Evolutionary conservation across 2,888 invertebrate species (phyloP), one percentile per base, ranked within the genome.

Genomic region (Tetranychus piercei): DNA sequence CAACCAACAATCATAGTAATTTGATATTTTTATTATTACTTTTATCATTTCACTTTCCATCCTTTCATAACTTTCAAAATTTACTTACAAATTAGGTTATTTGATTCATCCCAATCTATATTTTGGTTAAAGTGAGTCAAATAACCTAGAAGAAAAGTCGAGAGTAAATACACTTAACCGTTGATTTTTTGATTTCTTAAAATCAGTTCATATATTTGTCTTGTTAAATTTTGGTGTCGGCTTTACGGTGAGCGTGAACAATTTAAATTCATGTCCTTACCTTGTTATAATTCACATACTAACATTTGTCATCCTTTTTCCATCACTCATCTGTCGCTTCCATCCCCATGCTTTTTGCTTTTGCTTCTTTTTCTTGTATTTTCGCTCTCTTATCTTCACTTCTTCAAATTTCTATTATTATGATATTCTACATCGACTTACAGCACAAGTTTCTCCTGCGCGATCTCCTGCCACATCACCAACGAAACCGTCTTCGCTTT

Each of bases 401-500:
- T 55, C 55, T 55, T 2, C 3, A 9, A 55, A 9, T 55, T 45
- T 55, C 55, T 55, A 9, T 6, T 15, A 11, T n/a, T 69, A 15
- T 1, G 7, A 11, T 23, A 9, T 1, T 18, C 69, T 69, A n/a
- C 9, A 15, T 55, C 55, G 55, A 15, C 55, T 55, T 55, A 5
- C 55, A 73, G 20, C 73, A 11, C 55, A 18, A 23, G 64, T 20
- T 65, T 73, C 73, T 65, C 73, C 73, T 23, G 65, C 64, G 22
- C 11, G 22, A 15, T 75, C 75, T 72, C 75, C 76, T 7, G 70
- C n/a, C 34, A 73, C 72, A 9, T 55, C 72, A 45, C 76, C 76
- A 20, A 71, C 44, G 5, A 76, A 76, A 55, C 75, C 75, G 11
- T 44, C 76, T 8, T 70, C 71, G 72, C 75, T 70, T 73, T 64